phyloP scores from a whole-genome alignment of 1,140 invertebrate species.

The Chrysoperla carnea region DNA sequence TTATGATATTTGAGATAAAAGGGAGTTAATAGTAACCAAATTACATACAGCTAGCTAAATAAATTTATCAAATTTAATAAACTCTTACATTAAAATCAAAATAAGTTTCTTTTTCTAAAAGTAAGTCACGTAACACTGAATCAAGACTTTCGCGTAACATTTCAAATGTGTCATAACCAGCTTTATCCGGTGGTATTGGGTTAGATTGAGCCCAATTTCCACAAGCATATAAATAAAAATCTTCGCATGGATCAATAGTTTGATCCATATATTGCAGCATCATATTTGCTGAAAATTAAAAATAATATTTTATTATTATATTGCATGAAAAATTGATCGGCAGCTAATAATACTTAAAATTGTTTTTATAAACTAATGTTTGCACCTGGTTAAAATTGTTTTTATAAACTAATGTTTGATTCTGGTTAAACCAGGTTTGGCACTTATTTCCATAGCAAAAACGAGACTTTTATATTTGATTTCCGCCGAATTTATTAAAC shows the following conservation, averaged over 20 bases:
- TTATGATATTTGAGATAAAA: no score
- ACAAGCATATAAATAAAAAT: slow-evolving; percentile 84
- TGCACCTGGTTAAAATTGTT: neutral
- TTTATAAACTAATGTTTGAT: neutral
- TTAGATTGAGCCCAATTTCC: slow-evolving; percentile 71
- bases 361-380: slow-evolving; percentile 27
- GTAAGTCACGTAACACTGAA: slow-evolving; percentile 42
- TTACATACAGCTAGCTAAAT: no score
- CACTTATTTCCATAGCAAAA: no score
- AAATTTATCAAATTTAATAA: no score
- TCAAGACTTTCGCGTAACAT: slow-evolving; percentile 61
- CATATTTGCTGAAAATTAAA: slow-evolving; percentile 27
- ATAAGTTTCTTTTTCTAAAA: slow-evolving; percentile 28
- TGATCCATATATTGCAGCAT: slow-evolving; percentile 66
- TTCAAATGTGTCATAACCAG: slow-evolving; percentile 67
- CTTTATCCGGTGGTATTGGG: slow-evolving; percentile 69
- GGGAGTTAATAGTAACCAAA: no score
- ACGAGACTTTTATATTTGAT: no score
- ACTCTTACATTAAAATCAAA: neutral
- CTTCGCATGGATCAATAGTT: slow-evolving; percentile 62
- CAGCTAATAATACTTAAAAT: no score
- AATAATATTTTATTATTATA: no score
- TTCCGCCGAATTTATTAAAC: no score
- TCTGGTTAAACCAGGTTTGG: neutral
- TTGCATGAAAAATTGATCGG: slow-evolving; percentile 20